These are phyloP conservation scores for Pelmatolapia mariae DNA, from an alignment of 2,113 vertebrate genomes.

Conservation along the genomic window DNA sequence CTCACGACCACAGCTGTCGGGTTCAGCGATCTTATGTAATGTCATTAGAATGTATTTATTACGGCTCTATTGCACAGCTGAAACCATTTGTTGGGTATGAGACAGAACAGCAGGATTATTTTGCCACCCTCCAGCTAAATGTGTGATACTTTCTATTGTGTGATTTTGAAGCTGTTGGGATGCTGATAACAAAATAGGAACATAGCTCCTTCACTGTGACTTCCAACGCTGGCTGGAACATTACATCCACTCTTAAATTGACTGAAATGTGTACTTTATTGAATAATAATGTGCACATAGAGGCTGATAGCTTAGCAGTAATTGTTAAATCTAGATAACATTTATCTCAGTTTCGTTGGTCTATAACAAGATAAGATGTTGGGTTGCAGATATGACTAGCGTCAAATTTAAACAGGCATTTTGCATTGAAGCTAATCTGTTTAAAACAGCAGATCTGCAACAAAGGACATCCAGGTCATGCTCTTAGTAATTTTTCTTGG, in stretches of 20 bases:
- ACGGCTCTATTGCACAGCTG: conserved; percentile 45
- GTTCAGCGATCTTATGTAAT: conserved; percentile 55
- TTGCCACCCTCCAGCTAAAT: not conserved
- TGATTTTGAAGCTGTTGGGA: not conserved
- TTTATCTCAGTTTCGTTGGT: not conserved
- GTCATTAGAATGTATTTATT: conserved; percentile 58
- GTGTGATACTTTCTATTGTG: not conserved
- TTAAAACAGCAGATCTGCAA: not conserved
- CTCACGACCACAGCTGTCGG: conserved; percentile 34
- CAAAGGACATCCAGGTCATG: not conserved
- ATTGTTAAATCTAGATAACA: not conserved
- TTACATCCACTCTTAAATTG: not conserved
- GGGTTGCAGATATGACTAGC: not conserved
- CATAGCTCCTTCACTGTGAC: not conserved
- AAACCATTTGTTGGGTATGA: conserved; percentile 12
- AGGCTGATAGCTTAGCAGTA: not conserved
- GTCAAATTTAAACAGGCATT: not conserved
- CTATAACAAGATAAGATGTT: not conserved
- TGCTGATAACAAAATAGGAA: not conserved
- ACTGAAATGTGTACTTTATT: not conserved
- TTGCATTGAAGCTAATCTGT: not conserved
- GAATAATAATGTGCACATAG: not conserved
- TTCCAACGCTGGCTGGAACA: not conserved
- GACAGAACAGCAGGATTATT: not conserved
- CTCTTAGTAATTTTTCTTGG: not conserved